Conservation (phyloP, 2,797 vertebrate species). For the Nannoperca australis region DNA sequence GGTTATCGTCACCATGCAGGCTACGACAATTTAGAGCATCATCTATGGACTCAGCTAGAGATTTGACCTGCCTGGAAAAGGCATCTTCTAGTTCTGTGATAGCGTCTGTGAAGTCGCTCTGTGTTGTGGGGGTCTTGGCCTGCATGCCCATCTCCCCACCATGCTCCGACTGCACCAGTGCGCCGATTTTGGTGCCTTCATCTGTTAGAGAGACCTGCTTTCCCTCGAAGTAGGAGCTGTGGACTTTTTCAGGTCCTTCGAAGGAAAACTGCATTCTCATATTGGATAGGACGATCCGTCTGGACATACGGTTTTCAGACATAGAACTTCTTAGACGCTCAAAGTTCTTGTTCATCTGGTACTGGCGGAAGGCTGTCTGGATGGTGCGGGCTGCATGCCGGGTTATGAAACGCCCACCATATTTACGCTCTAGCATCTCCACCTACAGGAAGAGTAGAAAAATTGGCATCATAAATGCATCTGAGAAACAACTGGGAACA, state of each 20-base stretch:
- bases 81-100: conserved; percentile 98
- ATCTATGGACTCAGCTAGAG: conserved; percentile 96
- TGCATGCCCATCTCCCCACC: conserved; percentile 84
- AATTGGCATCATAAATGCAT: not conserved
- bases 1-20: conserved; percentile 90
- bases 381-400: conserved; percentile 97
- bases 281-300: conserved; percentile 97
- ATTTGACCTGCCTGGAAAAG: conserved; percentile 97
- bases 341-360: conserved; percentile 99
- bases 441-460: conserved; percentile 83
- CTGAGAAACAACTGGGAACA: conserved; percentile 2
- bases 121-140: conserved; percentile 85
- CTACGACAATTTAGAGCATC: conserved; percentile 96
- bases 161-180: conserved; percentile 83
- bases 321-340: conserved; percentile 98
- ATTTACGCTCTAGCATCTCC: conserved; percentile 99
- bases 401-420: conserved; percentile 98
- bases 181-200: conserved; percentile 88
- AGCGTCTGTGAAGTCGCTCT: conserved; percentile 92
- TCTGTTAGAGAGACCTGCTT: conserved; percentile 94
- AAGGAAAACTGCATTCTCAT: conserved; percentile 99
- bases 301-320: conserved; percentile 99
- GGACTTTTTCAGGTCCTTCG: conserved; percentile 98
- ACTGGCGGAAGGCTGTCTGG: conserved; percentile 98
- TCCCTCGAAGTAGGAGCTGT: conserved; percentile 97